A percentile compares a stretch with the other conserved stretches of the same genome.
phyloP scores from a whole-genome alignment of 2,888 invertebrate genomes.

The Uropetala carovei region DNA sequence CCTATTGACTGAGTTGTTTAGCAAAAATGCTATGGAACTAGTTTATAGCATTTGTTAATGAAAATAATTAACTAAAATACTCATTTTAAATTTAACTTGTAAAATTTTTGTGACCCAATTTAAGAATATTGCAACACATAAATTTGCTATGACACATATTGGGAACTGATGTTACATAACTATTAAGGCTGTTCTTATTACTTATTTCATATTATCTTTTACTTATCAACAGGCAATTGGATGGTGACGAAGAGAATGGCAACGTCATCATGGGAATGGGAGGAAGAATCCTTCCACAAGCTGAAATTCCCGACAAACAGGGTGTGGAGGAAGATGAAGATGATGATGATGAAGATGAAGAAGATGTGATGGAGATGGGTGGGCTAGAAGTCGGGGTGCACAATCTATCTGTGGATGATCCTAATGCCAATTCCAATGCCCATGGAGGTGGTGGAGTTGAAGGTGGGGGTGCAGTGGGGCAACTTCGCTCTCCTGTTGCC shows the following conservation, averaged over 20 bases:
- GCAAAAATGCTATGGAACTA: too few species aligned
- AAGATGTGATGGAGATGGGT: slow-evolving; percentile 66
- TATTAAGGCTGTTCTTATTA: too few species aligned
- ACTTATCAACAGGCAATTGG: slow-evolving; percentile 8
- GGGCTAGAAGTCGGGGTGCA: slow-evolving; percentile 74
- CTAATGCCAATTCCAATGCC: slow-evolving; percentile 65
- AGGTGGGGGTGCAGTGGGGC: slow-evolving; percentile 76
- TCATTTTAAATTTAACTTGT: background rate
- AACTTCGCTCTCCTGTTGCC: slow-evolving; percentile 79
- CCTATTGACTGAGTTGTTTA: too few species aligned
- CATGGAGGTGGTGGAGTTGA: slow-evolving; percentile 72
- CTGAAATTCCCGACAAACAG: slow-evolving; percentile 76
- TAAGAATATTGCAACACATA: background rate
- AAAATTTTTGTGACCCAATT: background rate
- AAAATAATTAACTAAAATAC: background rate
- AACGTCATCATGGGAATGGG: slow-evolving; percentile 79
- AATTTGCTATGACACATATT: background rate
- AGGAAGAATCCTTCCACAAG: slow-evolving; percentile 73
- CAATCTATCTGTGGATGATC: slow-evolving; percentile 71
- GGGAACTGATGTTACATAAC: background rate
- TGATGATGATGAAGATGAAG: slow-evolving; percentile 62
- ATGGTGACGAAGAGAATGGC: slow-evolving; percentile 83
- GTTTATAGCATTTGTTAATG: background rate
- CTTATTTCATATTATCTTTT: background rate
- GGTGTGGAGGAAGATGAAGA: slow-evolving; percentile 71